Base-by-base conservation (phyloP, 1,140 invertebrate genomes). In the Trachymyrmex cornetzi region DNA sequence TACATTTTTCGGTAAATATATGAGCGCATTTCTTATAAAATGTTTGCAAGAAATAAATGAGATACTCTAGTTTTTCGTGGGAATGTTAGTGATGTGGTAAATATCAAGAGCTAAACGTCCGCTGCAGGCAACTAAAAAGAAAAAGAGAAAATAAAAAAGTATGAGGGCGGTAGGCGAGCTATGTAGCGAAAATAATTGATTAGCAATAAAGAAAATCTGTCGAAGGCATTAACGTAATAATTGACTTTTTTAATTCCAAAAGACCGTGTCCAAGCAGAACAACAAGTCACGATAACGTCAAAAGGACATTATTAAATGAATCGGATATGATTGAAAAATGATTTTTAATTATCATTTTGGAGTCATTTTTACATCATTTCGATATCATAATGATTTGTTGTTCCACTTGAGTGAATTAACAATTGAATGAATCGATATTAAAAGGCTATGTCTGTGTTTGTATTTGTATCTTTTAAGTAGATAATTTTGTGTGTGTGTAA, bases 161-260 rank as follows among this genome's bases (percentile, higher is more conserved):
- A 53, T 34, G n/a, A 5, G n/a, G 9, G 19, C 24, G 27, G 48
- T 24, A 64, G 22, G 63, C 19, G 2, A 48, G 24, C n/a, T 81
- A 81, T 81, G 75, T 66, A 80, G 34, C 63, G 24, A 57, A 79
- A 61, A 67, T 80, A 86, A 86, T 80, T 86, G 64, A 86, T 86
- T 86, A 80, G 64, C 50, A 67, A 80, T 77, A 80, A 86, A 77
- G 50, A 79, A 66, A 67, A 27, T 80, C n/a, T 67, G 27, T 34
- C 38, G 44, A 69, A 44, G n/a, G 34, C 27, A 80, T 55, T 80
- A 69, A 53, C 27, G 48, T 48, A 55, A 55, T 80, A 80, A 80
- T 55, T 69, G 55, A 69, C 24, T 57, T n/a, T 0, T 24, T 34
- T 44, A 0, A 5, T 81, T 24, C n/a, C 48, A 38, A 55, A 69